Evolutionary conservation across 92 coral and sea anemone species (phyloP).

Genomic region (Scolanthus callimorphus): DNA sequence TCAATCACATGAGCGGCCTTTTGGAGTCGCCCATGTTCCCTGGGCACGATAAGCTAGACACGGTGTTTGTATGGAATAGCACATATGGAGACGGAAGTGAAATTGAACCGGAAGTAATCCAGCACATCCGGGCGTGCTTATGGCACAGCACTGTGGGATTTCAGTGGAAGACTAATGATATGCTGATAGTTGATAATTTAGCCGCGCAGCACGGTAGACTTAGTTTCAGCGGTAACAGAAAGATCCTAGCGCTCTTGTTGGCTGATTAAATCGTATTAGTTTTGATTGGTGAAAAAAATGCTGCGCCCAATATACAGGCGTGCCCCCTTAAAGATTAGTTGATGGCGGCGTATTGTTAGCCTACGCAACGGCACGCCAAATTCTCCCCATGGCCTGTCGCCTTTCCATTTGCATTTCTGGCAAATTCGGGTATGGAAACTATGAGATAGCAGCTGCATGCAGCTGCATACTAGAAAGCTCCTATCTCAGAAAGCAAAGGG

Average conservation of each 20-base stretch:
- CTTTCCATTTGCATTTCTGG: too few relatives aligned
- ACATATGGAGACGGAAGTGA: slow-evolving; percentile 73
- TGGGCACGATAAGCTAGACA: slow-evolving; percentile 29
- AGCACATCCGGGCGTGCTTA: slow-evolving; percentile 65
- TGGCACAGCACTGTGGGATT: slow-evolving; percentile 80
- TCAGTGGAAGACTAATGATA: slow-evolving; percentile 64
- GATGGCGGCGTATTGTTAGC: too few relatives aligned
- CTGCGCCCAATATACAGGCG: too few relatives aligned
- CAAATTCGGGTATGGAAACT: too few relatives aligned
- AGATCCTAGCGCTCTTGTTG: slow-evolving; percentile 36
- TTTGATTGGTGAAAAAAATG: too few relatives aligned
- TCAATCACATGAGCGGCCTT: slow-evolving; percentile 16
- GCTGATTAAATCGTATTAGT: slow-evolving; percentile 38
- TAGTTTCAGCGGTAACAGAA: slow-evolving; percentile 62
- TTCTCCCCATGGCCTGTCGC: too few relatives aligned
- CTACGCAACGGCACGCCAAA: too few relatives aligned
- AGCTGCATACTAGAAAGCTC: too few relatives aligned
- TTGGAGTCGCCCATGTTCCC: slow-evolving; percentile 36
- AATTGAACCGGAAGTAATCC: slow-evolving; percentile 58
- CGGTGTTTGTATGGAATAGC: slow-evolving; percentile 34
- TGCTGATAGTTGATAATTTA: slow-evolving; percentile 61
- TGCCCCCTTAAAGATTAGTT: too few relatives aligned
- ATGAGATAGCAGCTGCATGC: too few relatives aligned
- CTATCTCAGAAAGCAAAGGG: too few relatives aligned
- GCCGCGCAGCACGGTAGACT: slow-evolving; percentile 63